These are phyloP conservation scores for Julus scanicus DNA, from an alignment of 2,888 invertebrate genomes.

Conservation along the genomic window DNA sequence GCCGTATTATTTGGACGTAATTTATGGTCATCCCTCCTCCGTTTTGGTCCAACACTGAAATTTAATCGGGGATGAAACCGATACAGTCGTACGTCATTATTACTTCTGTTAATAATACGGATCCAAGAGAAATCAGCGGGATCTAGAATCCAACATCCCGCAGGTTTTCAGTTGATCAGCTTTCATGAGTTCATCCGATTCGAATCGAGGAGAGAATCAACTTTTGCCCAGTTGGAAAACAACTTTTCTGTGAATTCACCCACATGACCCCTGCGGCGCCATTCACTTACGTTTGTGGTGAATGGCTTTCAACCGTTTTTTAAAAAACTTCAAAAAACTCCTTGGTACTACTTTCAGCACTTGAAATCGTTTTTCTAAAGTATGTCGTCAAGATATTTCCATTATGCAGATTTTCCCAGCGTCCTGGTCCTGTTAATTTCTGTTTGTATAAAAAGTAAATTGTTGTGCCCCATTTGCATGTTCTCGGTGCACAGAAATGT, in stretches of 20 bases:
- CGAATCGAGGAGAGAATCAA: neutral
- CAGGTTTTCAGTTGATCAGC: slow-evolving; percentile 2
- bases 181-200: neutral
- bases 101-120: neutral
- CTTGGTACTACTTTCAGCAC: neutral
- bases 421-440: too few relatives aligned
- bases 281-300: neutral
- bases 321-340: neutral
- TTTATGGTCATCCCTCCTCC: slow-evolving; percentile 8
- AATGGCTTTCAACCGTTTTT: neutral
- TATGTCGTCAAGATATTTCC: too few relatives aligned
- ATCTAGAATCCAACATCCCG: neutral
- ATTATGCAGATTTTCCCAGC: too few relatives aligned
- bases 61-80: slow-evolving; percentile 27
- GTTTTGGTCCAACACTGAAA: neutral
- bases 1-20: slow-evolving; percentile 30
- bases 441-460: too few relatives aligned
- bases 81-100: slow-evolving; percentile 2
- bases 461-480: too few relatives aligned
- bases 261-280: neutral
- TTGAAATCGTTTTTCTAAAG: neutral
- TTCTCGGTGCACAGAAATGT: too few relatives aligned
- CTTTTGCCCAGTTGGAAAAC: neutral
- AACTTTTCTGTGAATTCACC: slow-evolving; percentile 2
- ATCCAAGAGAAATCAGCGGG: neutral